Evolutionary conservation across 37 sponge, comb jelly and placozoan species (phyloP), one percentile per base, ranked within the genome.

Genomic region (Chondrilla cf. caribensis): DNA sequence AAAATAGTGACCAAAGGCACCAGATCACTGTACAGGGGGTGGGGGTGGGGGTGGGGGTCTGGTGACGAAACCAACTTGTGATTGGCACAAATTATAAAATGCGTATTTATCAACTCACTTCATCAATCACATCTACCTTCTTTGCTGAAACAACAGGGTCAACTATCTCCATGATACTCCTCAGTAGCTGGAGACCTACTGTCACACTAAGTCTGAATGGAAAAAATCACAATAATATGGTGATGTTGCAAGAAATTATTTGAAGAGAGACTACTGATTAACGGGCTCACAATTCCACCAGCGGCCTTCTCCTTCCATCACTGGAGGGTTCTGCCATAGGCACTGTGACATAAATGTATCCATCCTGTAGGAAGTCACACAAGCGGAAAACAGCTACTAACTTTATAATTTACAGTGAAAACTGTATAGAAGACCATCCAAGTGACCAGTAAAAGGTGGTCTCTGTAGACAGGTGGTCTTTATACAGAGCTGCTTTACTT

Each of bases 201-300:
- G 94, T 58, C 0, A 96, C 68, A 59, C 92, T 72, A 21, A 92
- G 85, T 38, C 95, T 95, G 67, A 32, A 41, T 31, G 6, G 15
- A 62, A 62, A 7, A 62, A 62, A 19, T 6, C 32, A 19, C 28
- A 33, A 39, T 44, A 60, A 38, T 2, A 5, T 9, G 14, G 41
- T 28, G 2, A 75, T 15, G 42, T 29, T 21, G 8, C 42, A 7
- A 31, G 25, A 38, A 35, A 32, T 14, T 19, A 7, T 60, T 17
- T 17, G 11, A 15, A 11, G 7, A 9, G 35, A 40, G 17, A 6
- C 14, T n/a, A 24, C 7, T 17, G 7, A 37, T 7, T 72, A 39
- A 21, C 5, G 39, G 5, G 59, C 67, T 22, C 37, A 91, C 92
- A 93, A 60, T 58, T 87, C 82, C 19, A 90, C 22, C 11, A 90